Base-by-base conservation (phyloP, 1,140 invertebrate species). In the Palaemon carinicauda region DNA sequence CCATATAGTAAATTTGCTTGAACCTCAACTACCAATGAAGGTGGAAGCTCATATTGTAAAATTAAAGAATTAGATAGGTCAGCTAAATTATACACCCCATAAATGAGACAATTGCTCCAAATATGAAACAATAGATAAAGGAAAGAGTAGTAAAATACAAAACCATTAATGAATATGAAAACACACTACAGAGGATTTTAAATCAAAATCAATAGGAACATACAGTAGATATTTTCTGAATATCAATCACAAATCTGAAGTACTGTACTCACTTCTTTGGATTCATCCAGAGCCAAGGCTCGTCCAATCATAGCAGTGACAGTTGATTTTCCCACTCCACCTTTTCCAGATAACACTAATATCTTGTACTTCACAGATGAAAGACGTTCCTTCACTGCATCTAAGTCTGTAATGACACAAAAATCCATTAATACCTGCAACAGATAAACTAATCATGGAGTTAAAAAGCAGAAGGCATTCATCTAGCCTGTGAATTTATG, bases 321-420 rank as follows among this genome's bases (percentile, higher is more conserved):
- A 21, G 97, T 98, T 89, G 96, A 98, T 92, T 99, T 99, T 17
- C 98, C 98, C 33, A 99, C 98, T 60, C 98, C 98, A 1, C 98
- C 98, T 93, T 99, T 99, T 0, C 98, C 98, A 12, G 98, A 99
- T 15, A 99, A 92, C 19, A 99, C 93, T 27, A 99, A 91, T 87
- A 99, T 94, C 92, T 99, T 97, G 90, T 98, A 93, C 91, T 96
- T 96, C 0, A 99, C 96, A 89, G 93, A 93, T n/a, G 94, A 92
- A 31, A 99, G 92, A 51, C 94, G 93, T 87, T 94, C 93, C 88
- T 94, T 94, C 5, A 98, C 96, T 77, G 95, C 91, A 51, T 94
- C 93, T 89, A 97, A 94, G n/a, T 94, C 96, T 93, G 24, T 65
- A 29, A 27, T n/a, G 33, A 15, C 1, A 31, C 83, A 41, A 51